Conservation (phyloP, 2,888 invertebrate genomes). For the Cryptus viduatorius region DNA sequence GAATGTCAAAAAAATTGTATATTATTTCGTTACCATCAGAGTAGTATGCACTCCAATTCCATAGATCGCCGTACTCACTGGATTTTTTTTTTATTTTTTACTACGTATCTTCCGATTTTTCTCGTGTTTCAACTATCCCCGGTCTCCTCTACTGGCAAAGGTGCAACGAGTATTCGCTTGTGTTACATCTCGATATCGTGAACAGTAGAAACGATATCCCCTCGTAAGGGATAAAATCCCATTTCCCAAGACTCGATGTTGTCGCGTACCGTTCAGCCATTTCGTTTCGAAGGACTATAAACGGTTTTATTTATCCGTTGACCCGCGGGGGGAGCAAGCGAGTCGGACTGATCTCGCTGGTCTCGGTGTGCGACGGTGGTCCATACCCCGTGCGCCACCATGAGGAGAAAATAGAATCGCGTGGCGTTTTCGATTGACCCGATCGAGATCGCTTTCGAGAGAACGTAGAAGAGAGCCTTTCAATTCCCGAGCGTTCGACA, state of each 20-base stretch:
- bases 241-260: constrained; percentile 77
- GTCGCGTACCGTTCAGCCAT: constrained; percentile 52
- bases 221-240: constrained; percentile 74
- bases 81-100: too few species aligned
- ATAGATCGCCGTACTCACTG: too few species aligned
- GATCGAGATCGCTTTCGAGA: constrained; percentile 77
- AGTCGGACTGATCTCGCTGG: constrained; percentile 53
- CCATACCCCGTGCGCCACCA: constrained; percentile 17
- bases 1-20: too few species aligned
- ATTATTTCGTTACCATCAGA: too few species aligned
- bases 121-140: too few species aligned
- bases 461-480: constrained; percentile 74
- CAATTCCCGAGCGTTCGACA: constrained; percentile 79
- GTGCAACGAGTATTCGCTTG: constrained; percentile 19
- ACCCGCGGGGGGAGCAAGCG: constrained; percentile 35
- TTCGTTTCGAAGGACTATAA: constrained; percentile 71
- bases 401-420: constrained; percentile 78
- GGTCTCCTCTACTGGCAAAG: not conserved
- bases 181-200: not conserved
- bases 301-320: constrained; percentile 74
- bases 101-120: too few species aligned
- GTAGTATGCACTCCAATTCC: too few species aligned
- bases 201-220: constrained; percentile 31
- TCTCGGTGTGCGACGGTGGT: constrained; percentile 48
- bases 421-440: constrained; percentile 70